Conservation (phyloP, 2,888 invertebrate species). For the Trichogramma evanescens region DNA sequence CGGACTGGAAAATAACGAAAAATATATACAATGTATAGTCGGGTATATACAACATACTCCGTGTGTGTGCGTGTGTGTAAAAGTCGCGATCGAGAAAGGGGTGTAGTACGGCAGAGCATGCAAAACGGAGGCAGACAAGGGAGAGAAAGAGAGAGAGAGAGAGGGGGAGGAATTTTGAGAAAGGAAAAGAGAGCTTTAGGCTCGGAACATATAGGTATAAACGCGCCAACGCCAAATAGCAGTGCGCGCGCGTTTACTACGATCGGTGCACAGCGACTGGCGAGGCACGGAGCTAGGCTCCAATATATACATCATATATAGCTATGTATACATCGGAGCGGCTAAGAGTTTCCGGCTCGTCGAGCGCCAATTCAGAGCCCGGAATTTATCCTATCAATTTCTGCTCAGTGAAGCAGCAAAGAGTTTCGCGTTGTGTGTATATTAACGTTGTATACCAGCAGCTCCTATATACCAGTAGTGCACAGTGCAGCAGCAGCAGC, state of each 20-base stretch:
- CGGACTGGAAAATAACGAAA: too few relatives aligned
- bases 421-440: slow-evolving; percentile 50
- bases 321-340: slow-evolving; percentile 13
- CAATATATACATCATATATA: too few relatives aligned
- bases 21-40: too few relatives aligned
- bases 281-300: too few relatives aligned
- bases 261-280: too few relatives aligned
- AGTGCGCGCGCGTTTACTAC: background rate
- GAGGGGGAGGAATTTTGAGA: slow-evolving; percentile 20
- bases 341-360: slow-evolving; percentile 51
- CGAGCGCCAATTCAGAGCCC: slow-evolving; percentile 55
- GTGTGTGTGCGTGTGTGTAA: too few relatives aligned
- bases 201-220: slow-evolving; percentile 3
- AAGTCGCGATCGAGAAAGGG: slow-evolving; percentile 15
- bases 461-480: background rate
- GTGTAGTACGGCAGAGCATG: slow-evolving; percentile 13
- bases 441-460: slow-evolving; percentile 43
- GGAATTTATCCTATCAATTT: slow-evolving; percentile 61
- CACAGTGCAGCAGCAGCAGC: background rate
- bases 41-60: too few relatives aligned
- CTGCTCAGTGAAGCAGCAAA: slow-evolving; percentile 58
- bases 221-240: slow-evolving; percentile 23
- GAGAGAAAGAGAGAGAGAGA: slow-evolving; percentile 12
- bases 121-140: slow-evolving; percentile 5
- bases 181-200: slow-evolving; percentile 19